These are phyloP conservation scores for Antedon bifida DNA, from an alignment of 35 echinoderm and acorn worm genomes.

Conservation along the genomic window DNA sequence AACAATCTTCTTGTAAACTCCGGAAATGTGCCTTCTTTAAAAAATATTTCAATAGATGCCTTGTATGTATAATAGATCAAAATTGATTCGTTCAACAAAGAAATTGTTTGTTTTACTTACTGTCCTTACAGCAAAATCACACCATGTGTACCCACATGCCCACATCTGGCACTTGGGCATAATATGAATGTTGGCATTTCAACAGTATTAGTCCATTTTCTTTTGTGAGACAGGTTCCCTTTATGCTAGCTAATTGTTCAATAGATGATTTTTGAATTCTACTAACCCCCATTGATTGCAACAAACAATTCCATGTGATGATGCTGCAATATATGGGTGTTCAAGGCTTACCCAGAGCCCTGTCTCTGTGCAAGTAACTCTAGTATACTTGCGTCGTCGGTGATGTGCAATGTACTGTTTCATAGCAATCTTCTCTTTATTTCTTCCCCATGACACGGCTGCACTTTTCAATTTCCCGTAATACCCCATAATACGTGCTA, in stretches of 20 bases:
- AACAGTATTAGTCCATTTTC: conserved; percentile 19
- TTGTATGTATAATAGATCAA: background rate
- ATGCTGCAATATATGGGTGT: conserved; percentile 37
- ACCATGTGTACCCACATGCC: background rate
- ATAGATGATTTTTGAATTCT: conserved; percentile 39
- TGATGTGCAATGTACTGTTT: conserved; percentile 43
- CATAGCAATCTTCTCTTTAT: conserved; percentile 4
- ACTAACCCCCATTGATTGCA: conserved; percentile 31
- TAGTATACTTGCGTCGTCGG: background rate
- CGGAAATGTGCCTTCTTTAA: too few species aligned
- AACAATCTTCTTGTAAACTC: too few species aligned
- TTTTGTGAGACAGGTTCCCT: conserved; percentile 15
- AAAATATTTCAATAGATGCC: background rate
- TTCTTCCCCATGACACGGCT: conserved; percentile 5
- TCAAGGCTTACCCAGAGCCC: conserved; percentile 13
- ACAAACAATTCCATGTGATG: conserved; percentile 21
- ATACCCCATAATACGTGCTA: conserved; percentile 7
- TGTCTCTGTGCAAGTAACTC: background rate
- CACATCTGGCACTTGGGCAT: conserved; percentile 9
- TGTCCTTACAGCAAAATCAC: conserved; percentile 5
- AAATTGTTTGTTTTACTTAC: conserved; percentile 5
- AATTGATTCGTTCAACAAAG: background rate
- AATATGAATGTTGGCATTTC: conserved; percentile 18
- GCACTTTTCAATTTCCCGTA: background rate
- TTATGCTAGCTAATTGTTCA: background rate